Evolutionary conservation across 2,113 vertebrate species (phyloP).

Genomic region (Catharus bicknelli): DNA sequence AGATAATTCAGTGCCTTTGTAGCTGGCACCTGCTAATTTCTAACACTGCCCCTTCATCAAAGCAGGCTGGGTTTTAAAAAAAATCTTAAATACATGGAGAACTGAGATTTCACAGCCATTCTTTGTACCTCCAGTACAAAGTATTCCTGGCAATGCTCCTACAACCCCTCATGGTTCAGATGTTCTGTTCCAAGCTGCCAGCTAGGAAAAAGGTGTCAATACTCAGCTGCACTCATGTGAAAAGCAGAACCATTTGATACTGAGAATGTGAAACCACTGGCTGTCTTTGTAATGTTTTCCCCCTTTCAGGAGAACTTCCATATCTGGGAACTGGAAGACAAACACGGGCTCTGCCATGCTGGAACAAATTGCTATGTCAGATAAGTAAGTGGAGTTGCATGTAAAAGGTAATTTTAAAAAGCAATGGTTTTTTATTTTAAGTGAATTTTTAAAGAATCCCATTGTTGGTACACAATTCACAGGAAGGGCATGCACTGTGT

Average conservation of each 20-base stretch:
- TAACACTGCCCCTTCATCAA: neutral
- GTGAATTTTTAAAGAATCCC: neutral
- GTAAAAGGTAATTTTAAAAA: neutral
- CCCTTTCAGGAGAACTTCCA: conserved; percentile 91
- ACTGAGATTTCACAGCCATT: neutral
- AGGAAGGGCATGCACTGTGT: neutral
- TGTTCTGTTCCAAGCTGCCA: neutral
- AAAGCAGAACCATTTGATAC: neutral
- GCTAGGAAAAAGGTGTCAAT: neutral
- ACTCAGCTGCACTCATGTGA: neutral
- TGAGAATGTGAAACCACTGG: neutral
- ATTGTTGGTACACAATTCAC: neutral
- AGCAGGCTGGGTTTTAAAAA: neutral
- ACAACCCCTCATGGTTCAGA: accelerated
- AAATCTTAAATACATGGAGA: neutral
- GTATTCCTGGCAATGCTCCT: neutral
- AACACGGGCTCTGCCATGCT: conserved; percentile 98
- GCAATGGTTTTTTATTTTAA: neutral
- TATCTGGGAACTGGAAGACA: conserved; percentile 99
- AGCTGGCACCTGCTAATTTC: neutral
- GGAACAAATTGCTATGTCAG: conserved; percentile 99
- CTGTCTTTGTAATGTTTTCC: conserved; percentile 41
- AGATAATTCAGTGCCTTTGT: neutral
- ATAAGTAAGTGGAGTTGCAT: conserved; percentile 83
- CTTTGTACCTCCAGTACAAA: neutral